Percentiles rank a stretch among this genome's conserved stretches.
phyloP scores from a whole-genome alignment of 2,797 vertebrate species.

The Pithecia hirsuta region DNA sequence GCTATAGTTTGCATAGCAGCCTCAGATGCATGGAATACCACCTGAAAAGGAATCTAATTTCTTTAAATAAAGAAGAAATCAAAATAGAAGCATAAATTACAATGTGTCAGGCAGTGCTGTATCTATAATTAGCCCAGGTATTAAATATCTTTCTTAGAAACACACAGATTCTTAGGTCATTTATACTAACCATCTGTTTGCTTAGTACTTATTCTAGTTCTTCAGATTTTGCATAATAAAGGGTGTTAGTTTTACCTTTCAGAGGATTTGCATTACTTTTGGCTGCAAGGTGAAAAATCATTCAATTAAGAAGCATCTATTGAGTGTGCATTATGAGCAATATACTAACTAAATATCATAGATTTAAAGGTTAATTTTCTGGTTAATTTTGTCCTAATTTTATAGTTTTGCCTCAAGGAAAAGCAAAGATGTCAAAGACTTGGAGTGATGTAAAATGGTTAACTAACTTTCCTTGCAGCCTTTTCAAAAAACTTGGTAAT shows the following conservation, averaged over 20 bases:
- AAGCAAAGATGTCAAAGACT: not conserved
- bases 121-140: conserved; percentile 68
- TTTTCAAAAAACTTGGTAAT: not conserved
- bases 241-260: conserved; percentile 40
- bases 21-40: not conserved
- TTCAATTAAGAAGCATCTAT: conserved; percentile 40
- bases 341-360: not conserved
- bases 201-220: conserved; percentile 53
- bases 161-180: conserved; percentile 55
- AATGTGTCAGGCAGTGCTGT: conserved; percentile 44
- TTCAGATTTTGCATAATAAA: conserved; percentile 43
- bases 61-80: conserved; percentile 63
- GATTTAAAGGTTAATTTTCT: not conserved
- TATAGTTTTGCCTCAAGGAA: not conserved
- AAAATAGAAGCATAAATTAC: conserved; percentile 69
- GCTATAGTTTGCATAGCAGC: conserved; percentile 34
- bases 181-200: conserved; percentile 64
- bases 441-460: not conserved
- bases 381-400: conserved; percentile 20
- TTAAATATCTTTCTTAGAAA: conserved; percentile 69
- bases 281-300: not conserved
- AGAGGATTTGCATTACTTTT: conserved; percentile 35
- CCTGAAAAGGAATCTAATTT: conserved; percentile 59
- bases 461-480: not conserved
- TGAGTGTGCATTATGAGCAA: not conserved